Evolutionary conservation across 1,140 invertebrate genomes (phyloP).

Genomic region (Glossosoma conforme): DNA sequence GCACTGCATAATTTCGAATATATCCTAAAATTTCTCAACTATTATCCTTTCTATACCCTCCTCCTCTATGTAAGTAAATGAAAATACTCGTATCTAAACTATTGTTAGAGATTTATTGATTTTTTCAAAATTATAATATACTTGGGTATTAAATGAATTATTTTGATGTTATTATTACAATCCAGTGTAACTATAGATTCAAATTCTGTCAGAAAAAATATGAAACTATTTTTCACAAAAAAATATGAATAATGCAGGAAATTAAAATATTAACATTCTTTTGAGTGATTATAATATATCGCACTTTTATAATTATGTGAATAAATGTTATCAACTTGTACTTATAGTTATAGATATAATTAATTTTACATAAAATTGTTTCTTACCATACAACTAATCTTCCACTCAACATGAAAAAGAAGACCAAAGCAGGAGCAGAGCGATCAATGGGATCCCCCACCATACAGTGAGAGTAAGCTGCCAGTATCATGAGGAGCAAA

Average conservation of each 20-base stretch:
- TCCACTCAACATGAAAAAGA: conserved; percentile 93
- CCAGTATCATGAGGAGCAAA: conserved; percentile 77
- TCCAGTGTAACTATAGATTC: no score
- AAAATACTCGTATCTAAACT: no score
- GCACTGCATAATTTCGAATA: no score
- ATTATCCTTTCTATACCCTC: no score
- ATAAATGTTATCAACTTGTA: background rate
- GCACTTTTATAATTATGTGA: background rate
- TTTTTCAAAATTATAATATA: no score
- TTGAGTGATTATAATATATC: background rate
- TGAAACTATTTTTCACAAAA: background rate
- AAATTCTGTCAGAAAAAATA: background rate
- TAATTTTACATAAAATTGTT: background rate
- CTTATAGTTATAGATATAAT: background rate
- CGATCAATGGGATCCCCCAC: conserved; percentile 90
- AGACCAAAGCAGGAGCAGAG: conserved; percentile 88
- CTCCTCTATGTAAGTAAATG: no score
- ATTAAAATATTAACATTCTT: no score
- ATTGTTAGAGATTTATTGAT: no score
- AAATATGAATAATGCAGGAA: no score
- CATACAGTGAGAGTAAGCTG: conserved; percentile 89
- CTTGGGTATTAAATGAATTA: no score
- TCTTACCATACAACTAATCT: conserved; percentile 71
- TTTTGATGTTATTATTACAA: no score
- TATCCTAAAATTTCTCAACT: no score